A percentile compares a stretch with the other conserved stretches of the same genome.
Evolutionary conservation across 2,113 vertebrate genomes (phyloP).

Genomic region (Malurus cyaneus): DNA sequence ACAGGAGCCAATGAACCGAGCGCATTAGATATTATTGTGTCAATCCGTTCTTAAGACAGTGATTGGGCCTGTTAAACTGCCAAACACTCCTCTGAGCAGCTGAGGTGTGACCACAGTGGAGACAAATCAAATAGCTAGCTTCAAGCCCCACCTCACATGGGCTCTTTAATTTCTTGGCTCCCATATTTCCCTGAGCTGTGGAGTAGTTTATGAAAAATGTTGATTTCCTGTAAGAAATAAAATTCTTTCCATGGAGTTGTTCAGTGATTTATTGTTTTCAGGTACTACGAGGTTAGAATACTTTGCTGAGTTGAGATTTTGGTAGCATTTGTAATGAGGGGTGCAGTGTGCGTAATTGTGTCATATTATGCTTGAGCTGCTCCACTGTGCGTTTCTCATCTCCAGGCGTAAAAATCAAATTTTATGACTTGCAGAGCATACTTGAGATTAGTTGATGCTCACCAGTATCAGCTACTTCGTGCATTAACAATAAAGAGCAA

Average conservation of each 20-base stretch:
- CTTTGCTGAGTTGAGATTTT: slow-evolving; percentile 66
- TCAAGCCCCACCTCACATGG: neutral
- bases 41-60: no score
- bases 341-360: slow-evolving; percentile 67
- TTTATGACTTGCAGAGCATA: no score
- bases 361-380: slow-evolving; percentile 59
- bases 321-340: slow-evolving; percentile 45
- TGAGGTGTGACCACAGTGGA: neutral
- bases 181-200: neutral
- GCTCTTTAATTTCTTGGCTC: slow-evolving; percentile 20
- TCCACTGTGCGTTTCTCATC: slow-evolving; percentile 69
- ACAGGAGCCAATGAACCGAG: no score
- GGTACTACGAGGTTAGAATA: slow-evolving; percentile 51
- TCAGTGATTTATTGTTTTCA: slow-evolving; percentile 63
- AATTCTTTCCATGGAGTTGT: slow-evolving; percentile 14
- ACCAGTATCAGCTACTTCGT: no score
- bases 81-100: neutral
- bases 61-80: neutral
- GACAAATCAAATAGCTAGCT: neutral
- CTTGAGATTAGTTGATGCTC: no score
- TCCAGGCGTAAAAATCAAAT: no score
- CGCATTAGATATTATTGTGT: no score
- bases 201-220: slow-evolving; percentile 34
- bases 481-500: no score
- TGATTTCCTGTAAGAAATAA: slow-evolving; percentile 46